Evolutionary conservation across 2,113 vertebrate genomes (phyloP), one percentile per base, ranked within the genome.

Genomic region (Progne subis): DNA sequence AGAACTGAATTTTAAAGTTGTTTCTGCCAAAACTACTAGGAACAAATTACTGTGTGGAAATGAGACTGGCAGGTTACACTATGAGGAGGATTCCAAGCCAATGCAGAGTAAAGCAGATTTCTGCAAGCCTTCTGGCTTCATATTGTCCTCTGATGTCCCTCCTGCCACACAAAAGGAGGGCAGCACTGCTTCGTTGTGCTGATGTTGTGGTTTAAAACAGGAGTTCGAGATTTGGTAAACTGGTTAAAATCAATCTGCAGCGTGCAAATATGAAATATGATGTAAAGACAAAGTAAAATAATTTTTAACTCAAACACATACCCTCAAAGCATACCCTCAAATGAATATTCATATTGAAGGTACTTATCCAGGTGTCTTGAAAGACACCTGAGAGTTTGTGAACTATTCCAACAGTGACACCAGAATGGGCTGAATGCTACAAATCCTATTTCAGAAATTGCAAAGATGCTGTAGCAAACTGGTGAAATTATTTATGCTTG

Each of bases 91-190:
- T 69, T 68, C 75, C 88, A 67, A 88, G 68, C 69, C n/a, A 41
- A 39, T 3, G 25, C 12, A 57, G 43, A 77, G 9, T 8, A 8
- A 94, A 50, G 41, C 41, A 61, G 28, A 26, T 37, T 69, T 67
- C 37, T 57, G n/a, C 3, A 15, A 57, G 11, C 17, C 18, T 56
- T 39, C n/a, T 0, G 0, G 21, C 11, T 61, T 41, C 32, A 8
- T 7, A 2, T 13, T 15, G 19, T 80, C 41, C 55, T 70, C 76
- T 69, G 41, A n/a, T 37, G 32, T 65, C 28, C 63, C 18, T 69
- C 53, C 26, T 52, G 24, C 39, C 55, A 28, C 49, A 41, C 21
- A 10, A 19, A 53, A 61, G 31, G 49, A 24, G 41, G 24, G n/a
- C 67, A 80, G 43, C 43, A n/a, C 18, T 49, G 29, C 46, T 61